A percentile compares a stretch with the other conserved stretches of the same genome.
phyloP scores from a whole-genome alignment of 2,888 invertebrate species.

The Ephialtes manifestator region DNA sequence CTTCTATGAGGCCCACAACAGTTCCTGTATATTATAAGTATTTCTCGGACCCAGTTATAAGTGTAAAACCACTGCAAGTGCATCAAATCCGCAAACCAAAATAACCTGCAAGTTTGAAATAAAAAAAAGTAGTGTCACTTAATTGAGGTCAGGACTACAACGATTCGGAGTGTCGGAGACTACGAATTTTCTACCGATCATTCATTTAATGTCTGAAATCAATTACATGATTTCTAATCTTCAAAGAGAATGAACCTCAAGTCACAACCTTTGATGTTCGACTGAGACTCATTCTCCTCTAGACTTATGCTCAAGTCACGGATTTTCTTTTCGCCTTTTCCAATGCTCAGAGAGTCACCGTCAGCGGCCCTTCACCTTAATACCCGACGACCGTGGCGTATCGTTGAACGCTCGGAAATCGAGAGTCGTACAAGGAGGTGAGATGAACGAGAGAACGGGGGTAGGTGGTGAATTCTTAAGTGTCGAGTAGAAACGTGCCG shows the following conservation, averaged over 20 bases:
- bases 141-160: too few relatives aligned
- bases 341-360: slow-evolving; percentile 22
- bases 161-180: neutral
- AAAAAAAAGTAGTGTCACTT: too few relatives aligned
- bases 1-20: too few relatives aligned
- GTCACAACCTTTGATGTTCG: neutral
- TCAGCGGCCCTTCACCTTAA: slow-evolving; percentile 62
- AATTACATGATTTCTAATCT: neutral
- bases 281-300: slow-evolving; percentile 14
- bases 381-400: slow-evolving; percentile 58
- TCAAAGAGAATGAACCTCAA: slow-evolving; percentile 1
- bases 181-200: neutral
- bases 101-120: too few relatives aligned
- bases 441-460: slow-evolving; percentile 5
- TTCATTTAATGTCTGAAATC: neutral
- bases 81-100: too few relatives aligned
- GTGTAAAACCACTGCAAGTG: too few relatives aligned
- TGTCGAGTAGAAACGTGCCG: slow-evolving; percentile 70
- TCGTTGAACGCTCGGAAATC: slow-evolving; percentile 59
- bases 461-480: slow-evolving; percentile 53
- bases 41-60: too few relatives aligned
- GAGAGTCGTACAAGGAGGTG: slow-evolving; percentile 35
- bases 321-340: slow-evolving; percentile 28
- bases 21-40: too few relatives aligned
- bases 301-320: neutral